Percentiles rank a stretch among this genome's conserved stretches.
Conservation (phyloP, 2,888 invertebrate genomes). For the Carterocephalus palaemon region DNA sequence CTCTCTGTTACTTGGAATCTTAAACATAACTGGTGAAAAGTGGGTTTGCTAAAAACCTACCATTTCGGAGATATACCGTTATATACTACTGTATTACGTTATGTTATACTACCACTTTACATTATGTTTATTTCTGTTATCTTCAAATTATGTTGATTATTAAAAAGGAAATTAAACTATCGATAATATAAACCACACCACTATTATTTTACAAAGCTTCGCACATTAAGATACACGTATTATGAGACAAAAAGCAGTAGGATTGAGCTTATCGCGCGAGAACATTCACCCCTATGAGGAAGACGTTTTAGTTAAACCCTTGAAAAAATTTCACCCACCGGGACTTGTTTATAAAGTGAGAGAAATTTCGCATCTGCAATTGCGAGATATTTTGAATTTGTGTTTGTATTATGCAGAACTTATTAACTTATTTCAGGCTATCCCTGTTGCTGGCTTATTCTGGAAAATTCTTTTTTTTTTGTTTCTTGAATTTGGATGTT, state of each 20-base stretch:
- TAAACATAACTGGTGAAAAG: no score
- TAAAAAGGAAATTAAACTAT: background rate
- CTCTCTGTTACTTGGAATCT: no score
- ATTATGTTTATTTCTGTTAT: no score
- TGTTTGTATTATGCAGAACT: constrained; percentile 1
- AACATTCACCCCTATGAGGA: constrained; percentile 52
- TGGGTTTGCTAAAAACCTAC: no score
- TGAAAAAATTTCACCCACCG: constrained; percentile 19
- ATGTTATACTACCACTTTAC: no score
- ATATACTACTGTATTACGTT: no score
- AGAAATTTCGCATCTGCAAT: constrained; percentile 12
- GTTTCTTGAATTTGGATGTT: no score
- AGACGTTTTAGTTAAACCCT: constrained; percentile 25
- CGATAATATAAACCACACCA: background rate
- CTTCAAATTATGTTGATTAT: no score
- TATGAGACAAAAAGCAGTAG: constrained; percentile 62
- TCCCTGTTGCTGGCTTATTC: background rate
- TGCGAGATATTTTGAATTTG: background rate
- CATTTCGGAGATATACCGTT: no score
- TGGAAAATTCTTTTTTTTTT: no score
- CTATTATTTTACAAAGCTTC: constrained; percentile 24
- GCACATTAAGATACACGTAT: constrained; percentile 26
- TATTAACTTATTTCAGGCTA: background rate
- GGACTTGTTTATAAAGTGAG: constrained; percentile 20
- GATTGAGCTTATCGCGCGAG: constrained; percentile 57